phyloP scores from a whole-genome alignment of 2,113 vertebrate species.

The Polypterus bichir region DNA sequence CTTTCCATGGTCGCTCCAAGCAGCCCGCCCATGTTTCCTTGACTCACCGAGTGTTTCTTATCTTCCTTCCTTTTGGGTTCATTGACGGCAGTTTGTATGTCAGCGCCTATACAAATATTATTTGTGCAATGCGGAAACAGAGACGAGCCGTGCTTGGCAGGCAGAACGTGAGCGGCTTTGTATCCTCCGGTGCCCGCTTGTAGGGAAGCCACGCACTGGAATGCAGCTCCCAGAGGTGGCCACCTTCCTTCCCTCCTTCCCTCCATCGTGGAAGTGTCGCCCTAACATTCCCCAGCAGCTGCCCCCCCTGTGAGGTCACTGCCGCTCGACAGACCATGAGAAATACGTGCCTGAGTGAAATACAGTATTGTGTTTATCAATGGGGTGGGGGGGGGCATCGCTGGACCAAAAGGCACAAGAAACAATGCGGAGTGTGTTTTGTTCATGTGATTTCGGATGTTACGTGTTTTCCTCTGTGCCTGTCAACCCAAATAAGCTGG shows the following conservation, averaged over 20 bases:
- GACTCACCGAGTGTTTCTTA: no score
- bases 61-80: no score
- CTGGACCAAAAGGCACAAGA: neutral
- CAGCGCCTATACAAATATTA: conserved; percentile 35
- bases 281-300: neutral
- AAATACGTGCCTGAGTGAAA: conserved; percentile 1
- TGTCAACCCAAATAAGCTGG: no score
- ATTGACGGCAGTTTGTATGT: conserved; percentile 25
- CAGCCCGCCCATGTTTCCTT: no score
- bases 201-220: conserved; percentile 1
- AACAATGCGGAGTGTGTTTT: neutral
- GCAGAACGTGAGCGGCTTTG: no score
- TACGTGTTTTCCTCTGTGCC: no score
- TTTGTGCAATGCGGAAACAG: no score
- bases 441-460: no score
- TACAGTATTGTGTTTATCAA: neutral
- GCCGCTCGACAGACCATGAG: conserved; percentile 12
- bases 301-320: neutral
- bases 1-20: no score
- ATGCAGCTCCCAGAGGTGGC: neutral
- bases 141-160: no score
- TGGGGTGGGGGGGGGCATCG: no score
- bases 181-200: no score
- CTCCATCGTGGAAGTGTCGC: neutral
- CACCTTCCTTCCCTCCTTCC: conserved; percentile 3